Conservation (phyloP, 2,797 vertebrate species). For the Arnoldichthys spilopterus region DNA sequence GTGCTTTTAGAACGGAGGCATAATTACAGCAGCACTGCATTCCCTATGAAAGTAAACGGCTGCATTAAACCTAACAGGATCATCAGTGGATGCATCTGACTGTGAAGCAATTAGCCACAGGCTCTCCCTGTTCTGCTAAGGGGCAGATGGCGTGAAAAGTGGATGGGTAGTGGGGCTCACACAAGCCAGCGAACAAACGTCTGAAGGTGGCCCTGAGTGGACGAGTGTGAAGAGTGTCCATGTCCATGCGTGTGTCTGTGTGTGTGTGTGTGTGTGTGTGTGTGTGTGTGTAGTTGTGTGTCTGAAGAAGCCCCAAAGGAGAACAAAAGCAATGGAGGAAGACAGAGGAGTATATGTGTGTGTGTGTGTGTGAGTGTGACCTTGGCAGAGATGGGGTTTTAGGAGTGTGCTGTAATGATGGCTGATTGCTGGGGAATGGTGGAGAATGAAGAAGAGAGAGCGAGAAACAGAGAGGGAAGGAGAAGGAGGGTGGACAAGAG, state of each 20-base stretch:
- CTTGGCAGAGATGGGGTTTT: conserved; percentile 80
- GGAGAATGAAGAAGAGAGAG: conserved; percentile 67
- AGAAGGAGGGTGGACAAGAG: conserved; percentile 62
- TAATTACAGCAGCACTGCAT: conserved; percentile 23
- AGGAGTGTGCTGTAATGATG: conserved; percentile 82
- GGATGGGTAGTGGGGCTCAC: conserved; percentile 4
- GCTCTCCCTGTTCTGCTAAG: background rate
- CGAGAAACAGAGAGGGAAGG: conserved; percentile 37
- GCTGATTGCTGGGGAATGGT: conserved; percentile 81
- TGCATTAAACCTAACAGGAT: conserved; percentile 36
- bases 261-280: conserved; percentile 15
- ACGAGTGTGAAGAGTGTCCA: conserved; percentile 16
- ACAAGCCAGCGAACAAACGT: background rate
- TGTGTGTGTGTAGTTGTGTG: background rate
- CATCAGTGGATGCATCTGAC: conserved; percentile 4
- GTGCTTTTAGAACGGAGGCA: conserved; percentile 31
- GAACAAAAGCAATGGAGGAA: conserved; percentile 67
- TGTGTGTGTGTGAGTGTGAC: conserved; percentile 68
- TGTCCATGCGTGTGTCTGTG: too few relatives aligned
- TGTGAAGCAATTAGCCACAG: conserved; percentile 30
- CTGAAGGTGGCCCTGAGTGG: conserved; percentile 20
- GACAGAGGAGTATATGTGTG: conserved; percentile 56
- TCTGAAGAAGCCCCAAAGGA: conserved; percentile 60
- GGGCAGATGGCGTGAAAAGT: conserved; percentile 15
- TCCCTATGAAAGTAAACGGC: conserved; percentile 25